Base-by-base conservation (phyloP, 1,140 invertebrate genomes). In the Pseudomyrmex dendroicus region DNA sequence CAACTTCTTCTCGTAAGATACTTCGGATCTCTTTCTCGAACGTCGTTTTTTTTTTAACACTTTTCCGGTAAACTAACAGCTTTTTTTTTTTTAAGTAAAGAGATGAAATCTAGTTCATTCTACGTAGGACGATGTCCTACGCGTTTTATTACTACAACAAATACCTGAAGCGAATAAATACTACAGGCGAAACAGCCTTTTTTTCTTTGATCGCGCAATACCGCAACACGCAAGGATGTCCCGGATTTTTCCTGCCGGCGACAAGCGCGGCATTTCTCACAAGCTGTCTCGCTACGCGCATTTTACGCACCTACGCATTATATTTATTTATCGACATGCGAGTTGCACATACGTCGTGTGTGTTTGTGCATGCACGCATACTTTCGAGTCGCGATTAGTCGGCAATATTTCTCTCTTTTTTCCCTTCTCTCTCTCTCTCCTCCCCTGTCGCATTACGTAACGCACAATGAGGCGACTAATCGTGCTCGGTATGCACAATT, bases 401-500 rank as follows among this genome's bases (percentile, higher is more conserved):
- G 67, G 50, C 22, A 10, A 70, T 57, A 35, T 35, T 35, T 50
- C 20, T 25, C 44, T 46, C 22, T 25, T 25, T 25, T 35, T 25
- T 64, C 15, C 35, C 61, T 44, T 46, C 17, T n/a, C 48, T 46
- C 25, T 22, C 17, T 4, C n/a, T 48, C 12, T 22, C 20, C 25
- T 35, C 35, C 10, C 35, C 10, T n/a, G 22, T 54, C 13, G 63
- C 48, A 44, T 76, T 73, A 46, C 50, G 73, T 84, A 77, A 84
- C 62, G 44, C 17, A 54, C 56, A 80, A 68, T 64, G 48, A 70
- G 66, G 50, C 59, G 20, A 57, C 50, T 73, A 84, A 84, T 85
- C 78, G 66, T 73, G 73, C 63, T 22, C 20, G 76, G 82, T 86
- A 82, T 86, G 84, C 82, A 77, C 73, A 82, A 89, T 87, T 72